phyloP scores from a whole-genome alignment of 2,113 vertebrate genomes.

The Grantiella picta region DNA sequence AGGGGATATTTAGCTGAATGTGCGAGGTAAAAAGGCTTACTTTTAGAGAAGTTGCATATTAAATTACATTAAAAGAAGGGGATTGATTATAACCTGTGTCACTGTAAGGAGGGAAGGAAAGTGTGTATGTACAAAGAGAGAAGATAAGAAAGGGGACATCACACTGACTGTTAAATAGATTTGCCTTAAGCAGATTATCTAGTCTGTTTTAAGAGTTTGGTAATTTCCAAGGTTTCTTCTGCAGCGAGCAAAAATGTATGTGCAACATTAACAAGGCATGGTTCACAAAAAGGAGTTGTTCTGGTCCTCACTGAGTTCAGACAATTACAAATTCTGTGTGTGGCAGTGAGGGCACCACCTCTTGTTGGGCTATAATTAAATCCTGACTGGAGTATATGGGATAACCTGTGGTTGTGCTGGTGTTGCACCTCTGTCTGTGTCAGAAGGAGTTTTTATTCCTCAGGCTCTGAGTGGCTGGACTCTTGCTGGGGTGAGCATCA shows the following conservation, averaged over 20 bases:
- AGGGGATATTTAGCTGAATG: background rate
- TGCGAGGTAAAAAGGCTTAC: background rate
- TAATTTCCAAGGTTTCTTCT: background rate
- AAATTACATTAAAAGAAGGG: background rate
- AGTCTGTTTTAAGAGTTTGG: background rate
- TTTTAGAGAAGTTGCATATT: background rate
- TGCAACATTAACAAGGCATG: background rate
- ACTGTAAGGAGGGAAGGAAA: background rate
- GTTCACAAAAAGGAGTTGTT: background rate
- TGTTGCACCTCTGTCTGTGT: background rate
- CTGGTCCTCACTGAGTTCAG: background rate
- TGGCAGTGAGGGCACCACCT: background rate
- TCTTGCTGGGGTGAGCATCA: background rate
- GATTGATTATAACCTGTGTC: background rate
- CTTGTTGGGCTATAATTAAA: background rate
- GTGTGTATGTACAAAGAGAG: too few species aligned
- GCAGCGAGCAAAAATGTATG: background rate
- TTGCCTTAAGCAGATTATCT: background rate
- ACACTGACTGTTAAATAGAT: background rate
- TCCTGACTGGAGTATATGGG: background rate
- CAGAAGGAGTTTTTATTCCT: background rate
- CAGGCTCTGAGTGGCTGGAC: background rate
- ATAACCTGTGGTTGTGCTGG: background rate
- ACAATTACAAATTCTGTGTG: background rate
- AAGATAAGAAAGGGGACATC: background rate